A percentile compares a stretch with the other conserved stretches of the same genome.
These are phyloP conservation scores for Drosophila falleni DNA, from an alignment of 2,888 invertebrate genomes.

Conservation along the genomic window DNA sequence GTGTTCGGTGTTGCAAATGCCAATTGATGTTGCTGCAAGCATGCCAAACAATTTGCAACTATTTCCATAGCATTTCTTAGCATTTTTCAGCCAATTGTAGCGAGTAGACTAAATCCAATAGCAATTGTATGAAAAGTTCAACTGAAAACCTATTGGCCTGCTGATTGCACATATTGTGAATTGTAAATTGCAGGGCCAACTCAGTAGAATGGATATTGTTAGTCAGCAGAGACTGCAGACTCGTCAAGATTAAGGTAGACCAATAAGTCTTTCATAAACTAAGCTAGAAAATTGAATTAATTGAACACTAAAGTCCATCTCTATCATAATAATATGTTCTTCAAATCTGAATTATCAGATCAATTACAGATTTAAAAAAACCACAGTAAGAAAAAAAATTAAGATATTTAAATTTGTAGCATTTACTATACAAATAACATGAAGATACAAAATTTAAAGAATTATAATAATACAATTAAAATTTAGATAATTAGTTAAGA, in stretches of 20 bases:
- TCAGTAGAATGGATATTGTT: background rate
- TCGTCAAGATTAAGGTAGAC: background rate
- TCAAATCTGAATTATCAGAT: too few relatives aligned
- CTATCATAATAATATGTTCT: too few relatives aligned
- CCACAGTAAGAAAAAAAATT: too few relatives aligned
- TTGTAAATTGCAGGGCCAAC: background rate
- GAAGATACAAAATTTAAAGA: too few relatives aligned
- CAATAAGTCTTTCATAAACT: too few relatives aligned
- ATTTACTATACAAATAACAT: too few relatives aligned
- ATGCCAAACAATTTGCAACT: slow-evolving; percentile 15
- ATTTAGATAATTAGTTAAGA: too few relatives aligned
- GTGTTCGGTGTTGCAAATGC: slow-evolving; percentile 21
- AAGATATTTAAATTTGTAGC: too few relatives aligned
- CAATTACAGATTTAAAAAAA: too few relatives aligned
- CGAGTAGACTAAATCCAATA: background rate
- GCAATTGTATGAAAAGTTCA: background rate
- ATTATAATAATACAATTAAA: too few relatives aligned
- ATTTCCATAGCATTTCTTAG: slow-evolving; percentile 19
- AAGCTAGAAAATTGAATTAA: too few relatives aligned
- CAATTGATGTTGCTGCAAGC: slow-evolving; percentile 21
- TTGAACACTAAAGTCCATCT: too few relatives aligned
- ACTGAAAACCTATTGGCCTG: background rate
- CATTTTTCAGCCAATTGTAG: background rate
- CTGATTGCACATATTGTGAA: slow-evolving; percentile 2
- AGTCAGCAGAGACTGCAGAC: background rate